Percentiles rank a stretch among this genome's conserved stretches.
Conservation (phyloP, 2,797 vertebrate species). For the Florisuga fusca region DNA sequence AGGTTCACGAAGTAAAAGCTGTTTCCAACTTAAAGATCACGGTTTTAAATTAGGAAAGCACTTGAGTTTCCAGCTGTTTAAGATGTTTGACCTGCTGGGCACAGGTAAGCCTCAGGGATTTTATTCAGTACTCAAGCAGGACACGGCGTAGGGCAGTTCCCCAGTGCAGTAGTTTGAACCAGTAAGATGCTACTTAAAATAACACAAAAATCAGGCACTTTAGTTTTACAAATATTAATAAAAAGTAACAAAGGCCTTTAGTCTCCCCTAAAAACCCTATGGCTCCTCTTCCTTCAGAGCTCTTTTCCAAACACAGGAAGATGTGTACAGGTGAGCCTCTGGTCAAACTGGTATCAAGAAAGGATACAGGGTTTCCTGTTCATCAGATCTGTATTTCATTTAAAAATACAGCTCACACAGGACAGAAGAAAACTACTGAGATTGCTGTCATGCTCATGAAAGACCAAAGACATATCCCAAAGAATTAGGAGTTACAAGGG, state of each 20-base stretch:
- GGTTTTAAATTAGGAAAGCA: constrained; percentile 40
- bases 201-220: not conserved
- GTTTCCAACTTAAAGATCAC: constrained; percentile 31
- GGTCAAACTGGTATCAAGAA: not conserved
- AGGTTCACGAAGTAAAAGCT: not conserved
- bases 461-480: not conserved
- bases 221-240: not conserved
- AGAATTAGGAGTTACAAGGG: fast-evolving
- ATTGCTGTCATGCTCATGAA: not conserved
- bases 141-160: not conserved
- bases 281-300: not conserved
- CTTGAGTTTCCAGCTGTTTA: constrained; percentile 6
- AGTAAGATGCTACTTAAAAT: not conserved
- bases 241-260: constrained; percentile 4
- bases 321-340: not conserved
- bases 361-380: not conserved
- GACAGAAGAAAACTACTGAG: not conserved
- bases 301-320: not conserved
- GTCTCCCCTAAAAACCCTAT: not conserved
- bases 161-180: not conserved
- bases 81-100: not conserved
- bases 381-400: not conserved
- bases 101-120: not conserved
- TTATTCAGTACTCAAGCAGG: not conserved
- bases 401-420: not conserved